Base-by-base conservation (phyloP, 2,888 invertebrate species). In the Drosophila austrosaltans region DNA sequence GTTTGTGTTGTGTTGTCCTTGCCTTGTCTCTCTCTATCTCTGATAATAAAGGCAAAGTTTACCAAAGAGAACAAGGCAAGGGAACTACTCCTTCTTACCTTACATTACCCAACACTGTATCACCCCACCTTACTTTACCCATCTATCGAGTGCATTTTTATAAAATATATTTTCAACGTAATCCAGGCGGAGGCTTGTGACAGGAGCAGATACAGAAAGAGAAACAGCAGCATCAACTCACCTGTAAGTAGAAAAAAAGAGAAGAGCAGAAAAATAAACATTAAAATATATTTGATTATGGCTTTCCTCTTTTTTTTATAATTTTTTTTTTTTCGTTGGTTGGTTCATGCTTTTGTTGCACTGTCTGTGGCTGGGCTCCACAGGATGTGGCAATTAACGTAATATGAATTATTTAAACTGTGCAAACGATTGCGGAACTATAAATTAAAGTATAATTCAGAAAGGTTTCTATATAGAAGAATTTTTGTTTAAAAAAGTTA, bases 221-320 rank as follows among this genome's bases (percentile, higher is more conserved):
- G 48, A 48, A 48, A 67, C 69, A 72, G 60, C 54, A 53, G 60
- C 67, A 61, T 58, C 68, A 80, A 87, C 84, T 87, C 76, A 89
- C 89, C 84, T 85, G 89, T 66, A 85, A 89, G 78, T 82, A 85
- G 65, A 69, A 68, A 76, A 64, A 65, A 78, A 78, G 40, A 57
- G 66, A 77, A 69, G 69, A 67, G 57, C 62, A 71, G 75, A 74
- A 87, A 74, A 89, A 79, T 62, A 89, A 82, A 79, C 85, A 87
- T 82, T 79, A 84, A 66, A 87, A 87, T 76, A 82, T 84, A 88
- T 83, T 86, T 86, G 82, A 86, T 83, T 81, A 81, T 76, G 80
- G 78, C 66, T 70, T 83, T 48, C 25, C 25, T 7, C 25, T 7
- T 10, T 36, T 36, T 36, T 1, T 36, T 6, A 28, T 2, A 4